Percentiles rank a stretch among this genome's conserved stretches.
Evolutionary conservation across 2,888 invertebrate species (phyloP).

Genomic region (Melieria picta): DNA sequence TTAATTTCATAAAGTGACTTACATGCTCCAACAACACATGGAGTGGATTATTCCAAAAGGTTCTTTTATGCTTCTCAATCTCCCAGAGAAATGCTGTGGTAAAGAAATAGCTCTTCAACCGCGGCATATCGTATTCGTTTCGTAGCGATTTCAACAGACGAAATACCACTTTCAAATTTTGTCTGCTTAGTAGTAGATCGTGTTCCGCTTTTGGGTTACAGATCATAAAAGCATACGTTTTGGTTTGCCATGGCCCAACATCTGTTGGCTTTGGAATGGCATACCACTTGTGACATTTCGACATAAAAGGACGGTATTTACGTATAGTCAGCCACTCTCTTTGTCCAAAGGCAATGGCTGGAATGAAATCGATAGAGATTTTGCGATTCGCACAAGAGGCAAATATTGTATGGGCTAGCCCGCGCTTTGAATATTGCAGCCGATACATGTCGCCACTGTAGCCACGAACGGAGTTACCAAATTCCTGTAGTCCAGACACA

Average conservation of each 20-base stretch:
- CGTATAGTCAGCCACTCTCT: conserved; percentile 34
- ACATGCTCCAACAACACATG: conserved; percentile 43
- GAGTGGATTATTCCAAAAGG: conserved; percentile 44
- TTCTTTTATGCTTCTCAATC: background rate
- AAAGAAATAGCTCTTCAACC: conserved; percentile 50
- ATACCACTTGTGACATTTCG: conserved; percentile 38
- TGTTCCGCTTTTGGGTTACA: conserved; percentile 46
- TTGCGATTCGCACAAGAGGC: conserved; percentile 15
- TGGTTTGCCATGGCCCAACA: background rate
- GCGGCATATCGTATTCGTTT: conserved; percentile 37
- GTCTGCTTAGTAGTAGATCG: conserved; percentile 38
- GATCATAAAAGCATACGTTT: conserved; percentile 41
- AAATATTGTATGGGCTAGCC: conserved; percentile 46
- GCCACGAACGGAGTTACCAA: conserved; percentile 7
- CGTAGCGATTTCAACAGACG: conserved; percentile 50
- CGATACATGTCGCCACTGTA: conserved; percentile 19
- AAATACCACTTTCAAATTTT: conserved; percentile 46
- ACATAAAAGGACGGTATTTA: conserved; percentile 25
- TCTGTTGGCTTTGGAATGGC: conserved; percentile 47
- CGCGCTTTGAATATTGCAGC: conserved; percentile 37
- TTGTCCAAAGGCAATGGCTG: conserved; percentile 42
- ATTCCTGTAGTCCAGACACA: conserved; percentile 17
- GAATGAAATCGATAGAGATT: conserved; percentile 50
- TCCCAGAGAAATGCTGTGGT: conserved; percentile 49
- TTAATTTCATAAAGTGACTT: conserved; percentile 24